These are phyloP conservation scores for Salvelinus namaycush DNA, from an alignment of 2,113 vertebrate genomes.

Conservation along the genomic window DNA sequence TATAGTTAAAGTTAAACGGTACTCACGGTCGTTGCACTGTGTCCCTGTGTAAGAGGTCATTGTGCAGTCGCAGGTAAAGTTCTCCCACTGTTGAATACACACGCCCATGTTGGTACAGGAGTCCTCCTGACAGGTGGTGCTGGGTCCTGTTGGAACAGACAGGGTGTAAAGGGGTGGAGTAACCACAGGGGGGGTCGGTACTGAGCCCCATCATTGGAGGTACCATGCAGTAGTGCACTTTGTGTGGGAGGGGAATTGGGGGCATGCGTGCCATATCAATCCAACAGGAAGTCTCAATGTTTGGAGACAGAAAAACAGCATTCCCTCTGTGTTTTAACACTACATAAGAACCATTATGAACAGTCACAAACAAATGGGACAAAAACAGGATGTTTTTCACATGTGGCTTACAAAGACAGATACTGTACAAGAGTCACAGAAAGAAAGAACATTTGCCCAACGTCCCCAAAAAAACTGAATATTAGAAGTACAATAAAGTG, in stretches of 20 bases:
- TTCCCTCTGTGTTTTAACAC: background rate
- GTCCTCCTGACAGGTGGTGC: slow-evolving; percentile 96
- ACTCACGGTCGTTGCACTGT: background rate
- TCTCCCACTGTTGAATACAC: slow-evolving; percentile 98
- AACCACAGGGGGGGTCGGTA: background rate
- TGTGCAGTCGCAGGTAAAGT: slow-evolving; percentile 95
- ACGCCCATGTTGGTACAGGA: slow-evolving; percentile 96
- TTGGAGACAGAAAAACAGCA: background rate
- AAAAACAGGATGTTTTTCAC: background rate
- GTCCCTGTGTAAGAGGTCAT: slow-evolving; percentile 79
- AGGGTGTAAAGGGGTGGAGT: background rate
- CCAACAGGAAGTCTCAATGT: slow-evolving; percentile 60
- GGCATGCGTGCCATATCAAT: slow-evolving; percentile 59
- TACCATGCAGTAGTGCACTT: slow-evolving; percentile 29
- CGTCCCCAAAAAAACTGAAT: background rate
- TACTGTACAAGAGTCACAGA: background rate
- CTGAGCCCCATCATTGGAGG: slow-evolving; percentile 36
- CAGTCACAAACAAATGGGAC: slow-evolving; percentile 58
- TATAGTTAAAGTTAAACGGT: background rate
- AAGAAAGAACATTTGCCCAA: background rate
- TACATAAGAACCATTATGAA: slow-evolving; percentile 31
- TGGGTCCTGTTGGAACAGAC: slow-evolving; percentile 77
- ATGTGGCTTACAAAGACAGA: background rate
- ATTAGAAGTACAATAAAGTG: too few relatives aligned
- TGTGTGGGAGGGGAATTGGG: slow-evolving; percentile 16